A percentile compares a stretch with the other conserved stretches of the same genome.
phyloP scores from a whole-genome alignment of 1,140 invertebrate genomes.

The Physella acuta region DNA sequence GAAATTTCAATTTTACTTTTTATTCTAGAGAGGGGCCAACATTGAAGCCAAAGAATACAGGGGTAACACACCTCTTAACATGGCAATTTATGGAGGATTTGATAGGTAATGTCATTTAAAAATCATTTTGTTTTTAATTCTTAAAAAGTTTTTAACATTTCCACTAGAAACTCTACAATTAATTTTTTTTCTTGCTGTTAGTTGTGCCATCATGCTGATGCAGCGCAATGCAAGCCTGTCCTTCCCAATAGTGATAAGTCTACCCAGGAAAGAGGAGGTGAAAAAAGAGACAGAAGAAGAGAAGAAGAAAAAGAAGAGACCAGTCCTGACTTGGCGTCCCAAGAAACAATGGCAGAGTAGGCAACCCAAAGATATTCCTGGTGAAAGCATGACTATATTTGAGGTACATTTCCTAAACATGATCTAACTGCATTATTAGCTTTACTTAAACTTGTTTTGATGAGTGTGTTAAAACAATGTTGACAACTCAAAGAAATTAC shows the following conservation, averaged over 20 bases:
- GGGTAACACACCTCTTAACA: slow-evolving; percentile 62
- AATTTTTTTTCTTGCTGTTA: slow-evolving; percentile 30
- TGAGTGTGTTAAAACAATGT: too few relatives aligned
- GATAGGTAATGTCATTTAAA: slow-evolving; percentile 52
- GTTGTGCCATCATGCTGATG: slow-evolving; percentile 61
- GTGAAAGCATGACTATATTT: slow-evolving; percentile 14
- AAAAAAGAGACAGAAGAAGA: slow-evolving; percentile 22
- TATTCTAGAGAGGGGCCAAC: slow-evolving; percentile 50
- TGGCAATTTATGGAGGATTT: slow-evolving; percentile 61
- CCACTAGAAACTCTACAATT: not conserved
- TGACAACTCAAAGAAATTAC: too few relatives aligned
- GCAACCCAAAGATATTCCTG: slow-evolving; percentile 10
- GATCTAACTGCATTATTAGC: too few relatives aligned
- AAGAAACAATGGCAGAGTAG: slow-evolving; percentile 28
- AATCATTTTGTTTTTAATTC: not conserved
- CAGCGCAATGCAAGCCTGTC: slow-evolving; percentile 58
- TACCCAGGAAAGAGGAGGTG: slow-evolving; percentile 25
- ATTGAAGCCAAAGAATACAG: slow-evolving; percentile 57
- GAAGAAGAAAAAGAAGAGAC: slow-evolving; percentile 37
- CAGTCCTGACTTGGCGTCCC: slow-evolving; percentile 49
- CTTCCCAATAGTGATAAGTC: slow-evolving; percentile 16
- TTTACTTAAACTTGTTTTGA: too few relatives aligned
- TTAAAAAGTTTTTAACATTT: not conserved
- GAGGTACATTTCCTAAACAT: too few relatives aligned
- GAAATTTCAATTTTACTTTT: not conserved